These are phyloP conservation scores for Harpagifer antarcticus DNA, from an alignment of 2,797 vertebrate species.

Conservation along the genomic window DNA sequence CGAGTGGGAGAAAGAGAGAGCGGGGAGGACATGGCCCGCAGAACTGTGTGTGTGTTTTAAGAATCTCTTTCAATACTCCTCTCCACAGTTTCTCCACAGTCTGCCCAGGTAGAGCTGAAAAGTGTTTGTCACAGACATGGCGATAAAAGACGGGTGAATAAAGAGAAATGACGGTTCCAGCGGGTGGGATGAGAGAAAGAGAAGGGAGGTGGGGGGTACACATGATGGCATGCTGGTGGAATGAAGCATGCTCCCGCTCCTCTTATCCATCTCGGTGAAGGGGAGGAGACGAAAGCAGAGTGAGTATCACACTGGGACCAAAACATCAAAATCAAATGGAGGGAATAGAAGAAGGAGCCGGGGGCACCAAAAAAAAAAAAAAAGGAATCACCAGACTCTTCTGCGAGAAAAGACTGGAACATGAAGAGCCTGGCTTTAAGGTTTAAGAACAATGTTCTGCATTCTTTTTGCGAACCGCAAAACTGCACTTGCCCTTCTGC, in stretches of 20 bases:
- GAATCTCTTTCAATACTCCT: constrained; percentile 13
- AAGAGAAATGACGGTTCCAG: constrained; percentile 46
- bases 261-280: constrained; percentile 65
- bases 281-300: constrained; percentile 49
- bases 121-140: constrained; percentile 48
- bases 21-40: constrained; percentile 14
- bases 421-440: constrained; percentile 49
- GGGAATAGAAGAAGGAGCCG: constrained; percentile 35
- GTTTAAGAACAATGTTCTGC: constrained; percentile 76
- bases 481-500: constrained; percentile 55
- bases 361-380: background rate
- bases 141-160: constrained; percentile 37
- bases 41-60: constrained; percentile 31
- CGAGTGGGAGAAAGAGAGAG: constrained; percentile 6
- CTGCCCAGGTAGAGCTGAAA: constrained; percentile 31
- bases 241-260: constrained; percentile 57
- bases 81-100: constrained; percentile 21
- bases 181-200: constrained; percentile 28
- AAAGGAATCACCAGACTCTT: constrained; percentile 14
- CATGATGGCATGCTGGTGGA: constrained; percentile 67
- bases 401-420: constrained; percentile 62
- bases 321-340: constrained; percentile 66
- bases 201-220: constrained; percentile 6
- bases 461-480: constrained; percentile 76
- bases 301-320: constrained; percentile 60